These are phyloP conservation scores for Gasteruption jaculator DNA, from an alignment of 2,888 invertebrate genomes.

Conservation along the genomic window DNA sequence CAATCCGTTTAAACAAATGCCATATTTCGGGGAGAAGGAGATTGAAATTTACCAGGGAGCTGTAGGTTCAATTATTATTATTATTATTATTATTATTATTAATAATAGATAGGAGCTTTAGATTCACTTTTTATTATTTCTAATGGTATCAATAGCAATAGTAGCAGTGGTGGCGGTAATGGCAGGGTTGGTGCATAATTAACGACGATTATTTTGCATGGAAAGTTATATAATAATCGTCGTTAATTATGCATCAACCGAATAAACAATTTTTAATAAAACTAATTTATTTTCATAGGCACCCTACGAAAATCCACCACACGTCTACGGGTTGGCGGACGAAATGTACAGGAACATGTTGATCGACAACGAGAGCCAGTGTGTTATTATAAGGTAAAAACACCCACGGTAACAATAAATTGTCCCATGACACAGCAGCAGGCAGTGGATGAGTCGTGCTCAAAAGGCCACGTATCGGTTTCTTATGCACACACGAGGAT, in stretches of 20 bases:
- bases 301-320: conserved; percentile 68
- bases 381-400: conserved; percentile 65
- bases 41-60: conserved; percentile 59
- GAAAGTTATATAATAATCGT: too few species aligned
- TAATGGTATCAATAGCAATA: too few species aligned
- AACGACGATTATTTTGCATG: too few species aligned
- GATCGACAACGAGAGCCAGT: conserved; percentile 66
- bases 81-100: conserved; percentile 4
- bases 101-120: conserved; percentile 1
- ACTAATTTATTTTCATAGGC: too few species aligned
- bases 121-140: conserved; percentile 1
- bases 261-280: too few species aligned
- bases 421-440: too few species aligned
- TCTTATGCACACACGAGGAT: too few species aligned
- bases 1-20: conserved; percentile 63
- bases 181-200: too few species aligned
- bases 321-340: conserved; percentile 65
- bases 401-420: background rate
- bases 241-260: too few species aligned
- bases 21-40: conserved; percentile 63
- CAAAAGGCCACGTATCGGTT: too few species aligned
- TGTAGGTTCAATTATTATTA: conserved; percentile 51
- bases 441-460: too few species aligned
- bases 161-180: too few species aligned
- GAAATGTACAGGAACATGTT: conserved; percentile 71